phyloP scores from a whole-genome alignment of 2,113 vertebrate genomes.

The Atherinomorus stipes region DNA sequence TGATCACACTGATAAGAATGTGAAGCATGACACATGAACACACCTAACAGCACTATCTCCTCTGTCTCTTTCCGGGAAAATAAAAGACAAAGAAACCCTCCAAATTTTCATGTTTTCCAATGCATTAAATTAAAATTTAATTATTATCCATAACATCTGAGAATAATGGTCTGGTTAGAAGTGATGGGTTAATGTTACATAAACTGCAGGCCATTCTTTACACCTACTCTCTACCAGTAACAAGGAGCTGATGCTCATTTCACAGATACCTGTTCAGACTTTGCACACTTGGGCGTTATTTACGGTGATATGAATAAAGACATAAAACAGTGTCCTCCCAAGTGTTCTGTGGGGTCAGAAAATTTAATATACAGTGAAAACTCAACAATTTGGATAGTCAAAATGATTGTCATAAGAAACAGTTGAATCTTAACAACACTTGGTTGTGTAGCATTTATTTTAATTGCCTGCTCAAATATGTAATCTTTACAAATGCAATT shows the following conservation, averaged over 20 bases:
- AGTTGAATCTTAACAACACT: too few relatives aligned
- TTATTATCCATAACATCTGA: slow-evolving; percentile 15
- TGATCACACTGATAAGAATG: slow-evolving; percentile 64
- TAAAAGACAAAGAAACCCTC: too few relatives aligned
- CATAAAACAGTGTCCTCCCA: slow-evolving; percentile 30
- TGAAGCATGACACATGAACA: slow-evolving; percentile 43
- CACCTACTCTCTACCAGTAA: slow-evolving; percentile 77
- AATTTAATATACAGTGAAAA: neutral
- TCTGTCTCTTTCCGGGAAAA: neutral
- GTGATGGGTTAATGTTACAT: slow-evolving; percentile 55
- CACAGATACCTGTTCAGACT: slow-evolving; percentile 77
- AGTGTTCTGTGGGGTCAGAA: neutral
- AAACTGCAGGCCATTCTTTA: slow-evolving; percentile 72
- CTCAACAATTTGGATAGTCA: neutral
- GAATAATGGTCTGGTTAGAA: slow-evolving; percentile 51
- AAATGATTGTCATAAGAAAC: neutral
- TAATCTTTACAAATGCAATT: too few relatives aligned
- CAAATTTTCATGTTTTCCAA: neutral
- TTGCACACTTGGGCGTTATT: slow-evolving; percentile 63
- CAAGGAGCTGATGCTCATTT: slow-evolving; percentile 79
- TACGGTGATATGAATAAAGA: slow-evolving; percentile 52
- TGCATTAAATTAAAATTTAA: slow-evolving; percentile 3
- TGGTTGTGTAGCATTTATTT: too few relatives aligned
- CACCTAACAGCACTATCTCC: slow-evolving; percentile 4
- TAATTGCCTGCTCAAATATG: too few relatives aligned